Evolutionary conservation across 2,113 vertebrate genomes (phyloP), one percentile per base, ranked within the genome.

Genomic region (Syrrhaptes paradoxus): DNA sequence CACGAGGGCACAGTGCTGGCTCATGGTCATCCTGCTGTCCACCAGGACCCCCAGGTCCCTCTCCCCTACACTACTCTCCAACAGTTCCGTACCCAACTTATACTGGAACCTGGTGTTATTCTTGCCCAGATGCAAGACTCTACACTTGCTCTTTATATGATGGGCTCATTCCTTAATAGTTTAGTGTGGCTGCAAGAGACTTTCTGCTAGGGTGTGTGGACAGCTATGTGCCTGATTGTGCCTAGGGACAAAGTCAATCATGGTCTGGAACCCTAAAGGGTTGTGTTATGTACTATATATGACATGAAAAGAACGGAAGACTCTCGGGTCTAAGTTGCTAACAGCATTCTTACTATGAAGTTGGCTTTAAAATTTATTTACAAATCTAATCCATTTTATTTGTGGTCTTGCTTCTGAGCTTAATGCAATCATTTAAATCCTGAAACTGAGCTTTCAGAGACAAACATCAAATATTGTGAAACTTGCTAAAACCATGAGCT

Each of bases 381-480:
- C 45, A 61, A 61, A 73, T 79, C 52, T 48, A 48, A 36, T 55
- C 52, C 38, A 16, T 78, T 96, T 93, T 87, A 82, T 87, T 38
- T 89, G 13, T 36, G 8, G 32, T 61, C 85, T 82, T 84, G 38
- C 29, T 87, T 74, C 57, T 62, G 63, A 72, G 26, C 13, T 29
- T 82, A 22, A 65, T 57, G 41, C 61, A 65, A 68, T 82, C 38
- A 51, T 89, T 82, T 78, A 83, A 91, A 85, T 71, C 21, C 49
- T 41, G 54, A 93, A 94, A 76, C 28, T 31, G n/a, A 88, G 49
- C 55, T 83, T 89, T 54, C 54, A 58, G 72, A 79, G 54, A 52
- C 34, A 87, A 85, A 71, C 41, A 73, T n/a, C 36, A 93, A 90
- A 79, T 90, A 68, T 25, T 76, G 58, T 80, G 49, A 85, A 96